Base-by-base conservation (phyloP, 2,888 invertebrate species). In the Strigamia maritima region DNA sequence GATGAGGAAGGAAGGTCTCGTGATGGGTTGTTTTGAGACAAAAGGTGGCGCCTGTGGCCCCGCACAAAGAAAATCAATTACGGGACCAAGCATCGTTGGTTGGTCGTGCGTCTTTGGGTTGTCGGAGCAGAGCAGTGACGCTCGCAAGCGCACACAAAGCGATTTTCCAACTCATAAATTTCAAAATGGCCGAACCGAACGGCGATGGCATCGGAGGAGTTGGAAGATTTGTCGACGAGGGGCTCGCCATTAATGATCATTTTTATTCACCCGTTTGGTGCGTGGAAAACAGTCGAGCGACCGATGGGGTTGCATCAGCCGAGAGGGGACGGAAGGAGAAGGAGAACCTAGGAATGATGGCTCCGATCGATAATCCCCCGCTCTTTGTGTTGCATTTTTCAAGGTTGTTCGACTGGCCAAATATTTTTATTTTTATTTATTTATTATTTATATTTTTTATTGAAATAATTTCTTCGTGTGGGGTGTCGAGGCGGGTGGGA, bases 121-220 rank as follows among this genome's bases (percentile, higher is more conserved):
- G 44, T 44, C 44, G 44, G 44, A 44, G 44, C 44, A 14, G 38
- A n/a, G 54, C 54, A 54, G 54, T 16, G 74, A 28, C 74, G 28
- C 31, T 24, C n/a, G 74, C 31, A 74, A 6, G 38, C 76, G 16
- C 28, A 31, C 76, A 76, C 76, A 76, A 76, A 76, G 44, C 76
- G 44, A 76, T 76, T 76, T 76, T 76, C 76, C 76, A 24, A 38
- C n/a, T 76, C 76, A 76, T 76, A 76, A 76, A 76, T 76, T 76
- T 24, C 10, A 40, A 60, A 35, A 35, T 26, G 38, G 24, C 44
- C 76, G 76, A 76, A 76, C 10, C 26, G 76, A 24, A 38, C 16
- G 24, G 24, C 44, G 75, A 19, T 65, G 38, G 38, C 38, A 10
- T 38, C 38, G 54, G 54, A 24, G 31, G 31, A 28, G 31, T 28